Conservation (phyloP, 2,113 vertebrate species). For the Coptodon bakossiorum region DNA sequence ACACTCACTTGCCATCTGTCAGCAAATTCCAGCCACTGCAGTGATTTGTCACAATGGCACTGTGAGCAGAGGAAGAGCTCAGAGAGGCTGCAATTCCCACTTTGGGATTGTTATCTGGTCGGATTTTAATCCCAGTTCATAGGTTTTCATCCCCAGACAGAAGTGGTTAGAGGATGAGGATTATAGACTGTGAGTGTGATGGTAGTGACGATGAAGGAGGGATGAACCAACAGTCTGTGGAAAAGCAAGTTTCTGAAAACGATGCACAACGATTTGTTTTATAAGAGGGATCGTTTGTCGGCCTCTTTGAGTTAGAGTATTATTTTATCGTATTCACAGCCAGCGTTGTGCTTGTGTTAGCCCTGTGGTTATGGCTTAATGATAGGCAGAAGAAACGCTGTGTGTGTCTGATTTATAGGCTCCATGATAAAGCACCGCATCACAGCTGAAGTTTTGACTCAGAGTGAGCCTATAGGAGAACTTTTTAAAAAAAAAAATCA, state of each 20-base stretch:
- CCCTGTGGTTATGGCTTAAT: neutral
- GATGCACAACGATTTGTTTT: neutral
- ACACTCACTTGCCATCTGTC: neutral
- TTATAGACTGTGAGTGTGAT: constrained; percentile 14
- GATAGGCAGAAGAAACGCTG: neutral
- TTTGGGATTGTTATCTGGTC: constrained; percentile 23
- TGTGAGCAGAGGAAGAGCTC: neutral
- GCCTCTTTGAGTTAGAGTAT: neutral
- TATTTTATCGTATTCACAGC: neutral
- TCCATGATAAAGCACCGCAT: neutral
- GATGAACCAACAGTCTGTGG: neutral
- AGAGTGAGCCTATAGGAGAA: neutral
- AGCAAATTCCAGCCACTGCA: neutral
- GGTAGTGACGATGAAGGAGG: neutral
- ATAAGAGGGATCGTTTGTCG: neutral
- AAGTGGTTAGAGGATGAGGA: constrained; percentile 23
- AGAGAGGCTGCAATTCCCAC: neutral
- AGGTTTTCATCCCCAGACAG: constrained; percentile 20
- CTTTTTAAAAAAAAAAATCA: neutral
- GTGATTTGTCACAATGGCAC: neutral
- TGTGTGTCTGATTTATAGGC: neutral
- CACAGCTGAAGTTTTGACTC: neutral
- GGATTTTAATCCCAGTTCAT: constrained; percentile 45
- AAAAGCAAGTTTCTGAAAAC: neutral
- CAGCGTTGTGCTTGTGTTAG: neutral